Evolutionary conservation across 2,113 vertebrate genomes (phyloP).

Genomic region (Petromus typicus): DNA sequence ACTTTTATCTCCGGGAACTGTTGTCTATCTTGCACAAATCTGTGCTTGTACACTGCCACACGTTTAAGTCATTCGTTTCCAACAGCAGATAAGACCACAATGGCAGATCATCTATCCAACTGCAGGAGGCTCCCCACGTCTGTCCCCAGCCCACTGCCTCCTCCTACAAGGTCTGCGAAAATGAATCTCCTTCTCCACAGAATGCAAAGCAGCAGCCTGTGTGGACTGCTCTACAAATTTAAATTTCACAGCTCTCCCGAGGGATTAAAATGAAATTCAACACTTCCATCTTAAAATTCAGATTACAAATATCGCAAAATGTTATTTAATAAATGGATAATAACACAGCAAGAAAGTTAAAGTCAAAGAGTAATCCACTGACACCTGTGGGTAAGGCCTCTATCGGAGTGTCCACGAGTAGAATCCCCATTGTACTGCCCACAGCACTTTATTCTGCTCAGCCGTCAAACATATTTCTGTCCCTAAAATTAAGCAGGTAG

Average conservation of each 20-base stretch:
- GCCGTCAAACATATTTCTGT: background rate
- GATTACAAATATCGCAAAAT: background rate
- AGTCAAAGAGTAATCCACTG: background rate
- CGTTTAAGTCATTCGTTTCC: background rate
- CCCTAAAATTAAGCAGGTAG: background rate
- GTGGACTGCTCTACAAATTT: background rate
- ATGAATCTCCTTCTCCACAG: background rate
- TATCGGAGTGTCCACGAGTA: background rate
- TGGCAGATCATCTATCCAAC: background rate
- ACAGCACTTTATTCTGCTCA: background rate
- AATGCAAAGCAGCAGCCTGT: background rate
- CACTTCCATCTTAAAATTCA: background rate
- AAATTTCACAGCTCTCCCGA: background rate
- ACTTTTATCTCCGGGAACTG: background rate
- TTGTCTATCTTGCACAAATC: background rate
- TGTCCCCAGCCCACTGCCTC: background rate
- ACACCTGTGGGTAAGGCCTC: background rate
- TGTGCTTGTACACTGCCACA: background rate
- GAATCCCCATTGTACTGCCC: background rate
- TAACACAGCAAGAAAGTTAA: background rate
- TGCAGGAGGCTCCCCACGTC: background rate
- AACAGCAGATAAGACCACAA: background rate
- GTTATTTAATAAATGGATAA: background rate
- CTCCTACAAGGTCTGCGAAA: background rate
- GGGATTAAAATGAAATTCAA: background rate